Percentiles rank a stretch among this genome's conserved stretches.
phyloP scores from a whole-genome alignment of 2,888 invertebrate genomes.

The Melanotus villosus region DNA sequence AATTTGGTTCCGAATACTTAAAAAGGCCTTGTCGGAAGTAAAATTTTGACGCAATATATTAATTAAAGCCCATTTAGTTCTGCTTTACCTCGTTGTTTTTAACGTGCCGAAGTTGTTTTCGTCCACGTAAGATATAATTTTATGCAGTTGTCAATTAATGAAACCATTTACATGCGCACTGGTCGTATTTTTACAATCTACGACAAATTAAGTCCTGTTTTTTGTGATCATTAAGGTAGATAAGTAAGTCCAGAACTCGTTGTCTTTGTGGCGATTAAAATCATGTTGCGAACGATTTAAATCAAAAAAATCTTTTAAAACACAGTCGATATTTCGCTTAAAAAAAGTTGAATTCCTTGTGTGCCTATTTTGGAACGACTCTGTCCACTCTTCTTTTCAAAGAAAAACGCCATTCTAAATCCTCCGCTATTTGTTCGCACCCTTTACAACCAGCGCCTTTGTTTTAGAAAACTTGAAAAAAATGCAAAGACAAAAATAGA shows the following conservation, averaged over 20 bases:
- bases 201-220: conserved; percentile 37
- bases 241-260: conserved; percentile 4
- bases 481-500: neutral
- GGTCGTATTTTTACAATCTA: conserved; percentile 22
- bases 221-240: conserved; percentile 35
- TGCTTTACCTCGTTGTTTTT: neutral
- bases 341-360: conserved; percentile 17
- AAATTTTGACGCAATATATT: conserved; percentile 7
- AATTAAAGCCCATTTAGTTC: neutral
- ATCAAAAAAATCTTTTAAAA: neutral
- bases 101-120: neutral
- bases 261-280: conserved; percentile 7
- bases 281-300: neutral
- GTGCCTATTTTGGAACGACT: neutral
- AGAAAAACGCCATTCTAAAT: neutral
- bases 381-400: neutral
- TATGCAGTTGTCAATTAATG: conserved; percentile 37
- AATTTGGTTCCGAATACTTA: neutral
- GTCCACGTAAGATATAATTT: conserved; percentile 12
- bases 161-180: conserved; percentile 34
- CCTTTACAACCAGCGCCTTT: neutral
- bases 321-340: conserved; percentile 7
- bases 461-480: neutral
- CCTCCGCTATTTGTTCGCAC: neutral
- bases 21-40: conserved; percentile 16